Evolutionary conservation across 2,113 vertebrate species (phyloP), one percentile per base, ranked within the genome.

Genomic region (Eolophus roseicapilla): DNA sequence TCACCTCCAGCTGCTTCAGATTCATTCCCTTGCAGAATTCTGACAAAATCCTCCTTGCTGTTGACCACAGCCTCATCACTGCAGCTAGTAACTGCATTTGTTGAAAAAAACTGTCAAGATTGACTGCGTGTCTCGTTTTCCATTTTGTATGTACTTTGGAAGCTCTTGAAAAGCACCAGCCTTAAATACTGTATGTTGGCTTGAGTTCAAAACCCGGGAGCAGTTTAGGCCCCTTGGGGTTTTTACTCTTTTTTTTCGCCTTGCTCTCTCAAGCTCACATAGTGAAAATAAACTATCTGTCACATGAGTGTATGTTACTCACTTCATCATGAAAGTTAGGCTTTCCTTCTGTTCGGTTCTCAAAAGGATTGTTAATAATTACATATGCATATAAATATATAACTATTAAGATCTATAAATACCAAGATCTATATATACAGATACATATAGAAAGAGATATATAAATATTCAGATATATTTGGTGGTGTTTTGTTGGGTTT

Each of bases 271-370:
- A 83, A n/a, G 86, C 21, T 55, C 23, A 39, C 17, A 24, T 5
- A 74, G 41, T 46, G 71, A 94, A 96, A 95, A 93, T 82, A 82
- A 93, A 82, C 62, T 81, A 19, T 49, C 50, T 75, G 57, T 79
- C 70, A 90, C 53, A 60, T 19, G 23, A 88, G 10, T 62, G 35
- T n/a, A 69, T 65, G 49, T n/a, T 77, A 52, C 69, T 79, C 43
- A 57, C 9, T 79, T 75, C 16, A 6, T 60, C 82, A 35, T 43
- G 74, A 86, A 91, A 91, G 27, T 67, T 71, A 52, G 68, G n/a
- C 25, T 90, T 90, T 87, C 57, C n/a, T 90, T 74, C 70, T 87
- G 47, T 62, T 65, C 37, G 43, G 25, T 83, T 90, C 53, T 92
- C 33, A 86, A 70, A 50, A 46, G 53, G 28, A 57, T 55, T 80